These are phyloP conservation scores for Catamblyrhynchus diadema DNA, from an alignment of 2,797 vertebrate genomes.

Conservation along the genomic window DNA sequence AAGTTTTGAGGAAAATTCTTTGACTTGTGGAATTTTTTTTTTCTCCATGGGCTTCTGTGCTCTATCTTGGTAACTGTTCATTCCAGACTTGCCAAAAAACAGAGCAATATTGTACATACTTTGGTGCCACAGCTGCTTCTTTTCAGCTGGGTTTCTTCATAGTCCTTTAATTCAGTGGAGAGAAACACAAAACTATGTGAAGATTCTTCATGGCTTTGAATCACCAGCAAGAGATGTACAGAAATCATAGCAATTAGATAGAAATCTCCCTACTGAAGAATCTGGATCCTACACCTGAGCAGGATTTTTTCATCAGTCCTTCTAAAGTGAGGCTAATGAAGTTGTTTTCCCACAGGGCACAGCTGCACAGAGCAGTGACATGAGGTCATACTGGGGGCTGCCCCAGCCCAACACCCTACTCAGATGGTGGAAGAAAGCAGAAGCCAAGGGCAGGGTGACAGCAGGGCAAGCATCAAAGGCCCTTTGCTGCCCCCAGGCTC, in stretches of 20 bases:
- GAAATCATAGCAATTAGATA: background rate
- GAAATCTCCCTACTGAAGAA: background rate
- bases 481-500: background rate
- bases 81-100: background rate
- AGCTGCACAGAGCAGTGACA: background rate
- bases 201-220: background rate
- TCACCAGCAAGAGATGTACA: background rate
- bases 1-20: background rate
- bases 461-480: background rate
- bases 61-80: background rate
- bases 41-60: rapidly evolving
- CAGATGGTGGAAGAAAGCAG: background rate
- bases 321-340: background rate
- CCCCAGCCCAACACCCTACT: background rate
- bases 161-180: background rate
- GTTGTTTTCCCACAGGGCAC: background rate
- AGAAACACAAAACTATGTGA: background rate
- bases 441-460: background rate
- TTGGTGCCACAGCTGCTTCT: background rate
- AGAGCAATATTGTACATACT: background rate
- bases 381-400: background rate
- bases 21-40: background rate
- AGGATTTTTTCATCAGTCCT: background rate
- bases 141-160: background rate
- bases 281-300: background rate